A percentile compares a stretch with the other conserved stretches of the same genome.
Evolutionary conservation across 2,888 invertebrate species (phyloP).

Genomic region (Drosophila atripex): DNA sequence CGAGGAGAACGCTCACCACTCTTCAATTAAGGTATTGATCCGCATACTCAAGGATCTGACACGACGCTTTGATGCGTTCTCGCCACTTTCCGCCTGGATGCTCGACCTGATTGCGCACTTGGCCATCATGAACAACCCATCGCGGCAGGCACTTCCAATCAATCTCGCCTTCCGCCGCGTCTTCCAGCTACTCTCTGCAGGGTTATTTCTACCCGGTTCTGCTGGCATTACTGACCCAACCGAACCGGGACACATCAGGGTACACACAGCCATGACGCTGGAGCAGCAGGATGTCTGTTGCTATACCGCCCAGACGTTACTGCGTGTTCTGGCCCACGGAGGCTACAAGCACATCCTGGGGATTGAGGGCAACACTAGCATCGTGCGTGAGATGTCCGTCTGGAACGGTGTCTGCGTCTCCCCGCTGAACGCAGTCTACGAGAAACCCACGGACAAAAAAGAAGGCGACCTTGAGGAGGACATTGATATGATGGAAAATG

Average conservation of each 20-base stretch:
- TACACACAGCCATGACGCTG: conserved; percentile 94
- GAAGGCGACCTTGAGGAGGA: conserved; percentile 88
- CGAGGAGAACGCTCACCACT: conserved; percentile 98
- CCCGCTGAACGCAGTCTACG: conserved; percentile 96
- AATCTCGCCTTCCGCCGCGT: conserved; percentile 95
- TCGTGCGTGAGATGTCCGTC: conserved; percentile 94
- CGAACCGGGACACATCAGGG: conserved; percentile 93
- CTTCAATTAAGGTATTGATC: conserved; percentile 97
- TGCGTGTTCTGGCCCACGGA: conserved; percentile 95
- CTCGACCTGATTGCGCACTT: conserved; percentile 97
- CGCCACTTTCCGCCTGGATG: conserved; percentile 98
- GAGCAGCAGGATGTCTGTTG: conserved; percentile 97
- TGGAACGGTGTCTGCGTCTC: conserved; percentile 99
- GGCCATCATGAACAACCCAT: conserved; percentile 98
- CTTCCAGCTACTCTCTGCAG: conserved; percentile 95
- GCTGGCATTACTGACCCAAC: conserved; percentile 97
- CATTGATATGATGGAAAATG: conserved; percentile 86
- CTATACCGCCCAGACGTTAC: conserved; percentile 93
- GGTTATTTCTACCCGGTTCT: conserved; percentile 97
- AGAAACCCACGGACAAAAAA: conserved; percentile 90
- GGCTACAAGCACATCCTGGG: conserved; percentile 96
- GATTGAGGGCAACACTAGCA: conserved; percentile 85
- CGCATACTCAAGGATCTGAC: conserved; percentile 96
- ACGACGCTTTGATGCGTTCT: conserved; percentile 94
- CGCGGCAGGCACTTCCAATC: conserved; percentile 95